phyloP scores from a whole-genome alignment of 2,797 vertebrate genomes.

The Holocentrus rufus region DNA sequence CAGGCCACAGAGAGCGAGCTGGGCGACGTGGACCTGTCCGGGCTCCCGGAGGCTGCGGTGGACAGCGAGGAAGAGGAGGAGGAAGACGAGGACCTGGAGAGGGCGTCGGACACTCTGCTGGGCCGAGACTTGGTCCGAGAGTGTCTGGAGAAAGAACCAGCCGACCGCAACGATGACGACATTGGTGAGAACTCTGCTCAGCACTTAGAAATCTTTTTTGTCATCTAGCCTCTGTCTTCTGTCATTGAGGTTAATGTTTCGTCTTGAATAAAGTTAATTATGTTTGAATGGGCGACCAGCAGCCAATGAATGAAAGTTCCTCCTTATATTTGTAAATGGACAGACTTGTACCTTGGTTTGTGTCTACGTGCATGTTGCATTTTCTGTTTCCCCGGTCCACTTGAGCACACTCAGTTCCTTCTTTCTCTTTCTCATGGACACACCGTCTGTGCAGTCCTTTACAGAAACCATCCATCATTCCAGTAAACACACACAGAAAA shows the following conservation, averaged over 20 bases:
- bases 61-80: conserved; percentile 98
- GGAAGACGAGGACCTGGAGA: conserved; percentile 96
- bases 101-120: conserved; percentile 89
- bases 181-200: conserved; percentile 83
- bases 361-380: background rate
- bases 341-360: background rate
- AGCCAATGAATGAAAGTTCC: background rate
- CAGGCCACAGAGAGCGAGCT: conserved; percentile 97
- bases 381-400: background rate
- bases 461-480: conserved; percentile 43
- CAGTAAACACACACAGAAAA: conserved; percentile 21
- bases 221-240: background rate
- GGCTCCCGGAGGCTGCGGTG: conserved; percentile 94
- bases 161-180: conserved; percentile 95
- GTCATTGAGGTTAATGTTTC: background rate
- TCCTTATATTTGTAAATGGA: background rate
- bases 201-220: background rate
- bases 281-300: background rate
- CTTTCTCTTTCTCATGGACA: conserved; percentile 22
- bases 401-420: background rate
- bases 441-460: background rate
- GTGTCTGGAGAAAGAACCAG: conserved; percentile 96
- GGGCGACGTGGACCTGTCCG: conserved; percentile 95
- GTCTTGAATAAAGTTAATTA: background rate
- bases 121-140: conserved; percentile 94